Evolutionary conservation across 2,797 vertebrate species (phyloP).

Genomic region (Arnoldichthys spilopterus): DNA sequence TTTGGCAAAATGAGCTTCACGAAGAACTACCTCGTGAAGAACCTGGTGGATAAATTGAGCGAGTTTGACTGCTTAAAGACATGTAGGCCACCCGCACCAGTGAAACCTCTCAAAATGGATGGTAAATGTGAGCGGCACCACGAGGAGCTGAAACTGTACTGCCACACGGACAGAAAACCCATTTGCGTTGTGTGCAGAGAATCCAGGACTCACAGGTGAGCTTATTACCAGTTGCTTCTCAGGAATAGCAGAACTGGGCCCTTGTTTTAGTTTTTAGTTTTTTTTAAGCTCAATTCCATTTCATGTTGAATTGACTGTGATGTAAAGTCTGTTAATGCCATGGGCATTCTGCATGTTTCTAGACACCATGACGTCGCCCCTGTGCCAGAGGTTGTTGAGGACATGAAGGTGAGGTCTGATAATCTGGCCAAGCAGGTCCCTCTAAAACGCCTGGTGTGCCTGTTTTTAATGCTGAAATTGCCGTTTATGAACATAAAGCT

Average conservation of each 20-base stretch:
- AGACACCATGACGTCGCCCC: constrained; percentile 81
- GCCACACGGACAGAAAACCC: constrained; percentile 76
- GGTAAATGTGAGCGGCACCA: constrained; percentile 78
- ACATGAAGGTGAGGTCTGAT: constrained; percentile 77
- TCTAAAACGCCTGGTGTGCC: not conserved
- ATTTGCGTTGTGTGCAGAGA: constrained; percentile 84
- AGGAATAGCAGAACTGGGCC: not conserved
- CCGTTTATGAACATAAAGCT: no score
- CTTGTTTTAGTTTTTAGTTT: no score
- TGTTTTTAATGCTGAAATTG: no score
- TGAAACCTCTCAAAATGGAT: constrained; percentile 70
- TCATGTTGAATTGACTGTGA: not conserved
- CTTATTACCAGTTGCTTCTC: not conserved
- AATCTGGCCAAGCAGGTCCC: not conserved
- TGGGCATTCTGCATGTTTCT: constrained; percentile 12
- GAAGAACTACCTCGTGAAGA: constrained; percentile 84
- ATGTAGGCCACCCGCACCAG: constrained; percentile 54
- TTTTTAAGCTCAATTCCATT: no score
- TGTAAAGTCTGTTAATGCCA: not conserved
- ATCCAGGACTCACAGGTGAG: constrained; percentile 73
- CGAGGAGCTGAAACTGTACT: constrained; percentile 82
- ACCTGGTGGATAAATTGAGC: constrained; percentile 80
- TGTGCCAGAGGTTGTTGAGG: constrained; percentile 76
- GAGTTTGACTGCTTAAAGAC: constrained; percentile 74
- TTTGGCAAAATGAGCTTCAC: constrained; percentile 81